Percentiles rank a stretch among this genome's conserved stretches.
Conservation (phyloP, 2,888 invertebrate species). For the Drosophila birchii region DNA sequence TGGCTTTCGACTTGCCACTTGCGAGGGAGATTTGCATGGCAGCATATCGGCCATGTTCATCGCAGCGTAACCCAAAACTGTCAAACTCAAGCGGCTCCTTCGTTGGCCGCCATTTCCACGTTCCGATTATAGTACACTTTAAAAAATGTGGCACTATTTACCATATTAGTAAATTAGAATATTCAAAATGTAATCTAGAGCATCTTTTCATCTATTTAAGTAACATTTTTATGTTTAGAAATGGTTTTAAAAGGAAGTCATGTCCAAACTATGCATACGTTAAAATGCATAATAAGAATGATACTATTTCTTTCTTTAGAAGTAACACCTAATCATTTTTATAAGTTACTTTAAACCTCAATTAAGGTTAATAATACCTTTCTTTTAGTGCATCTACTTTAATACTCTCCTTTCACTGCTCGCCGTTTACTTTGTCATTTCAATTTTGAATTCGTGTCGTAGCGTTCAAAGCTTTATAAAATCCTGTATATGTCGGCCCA, state of each 20-base stretch:
- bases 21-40: constrained; percentile 64
- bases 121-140: constrained; percentile 1
- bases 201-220: not conserved
- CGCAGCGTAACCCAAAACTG: constrained; percentile 77
- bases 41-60: constrained; percentile 66
- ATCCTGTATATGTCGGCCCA: constrained; percentile 71
- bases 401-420: constrained; percentile 21
- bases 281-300: no score
- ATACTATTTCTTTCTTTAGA: not conserved
- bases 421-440: constrained; percentile 70
- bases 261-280: not conserved
- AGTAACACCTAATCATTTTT: not conserved
- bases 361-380: not conserved
- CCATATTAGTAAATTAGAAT: accelerated
- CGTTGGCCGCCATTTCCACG: constrained; percentile 24
- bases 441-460: constrained; percentile 74
- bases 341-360: not conserved
- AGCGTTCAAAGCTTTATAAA: constrained; percentile 64
- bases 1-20: constrained; percentile 33
- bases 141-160: not conserved
- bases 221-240: not conserved
- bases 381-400: constrained; percentile 7
- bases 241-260: not conserved
- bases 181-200: not conserved
- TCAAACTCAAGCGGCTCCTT: constrained; percentile 69